Evolutionary conservation across 30 jellyfish, hydroid and myxozoan species (phyloP), one percentile per base, ranked within the genome.

Genomic region (Cassiopea xamachana): DNA sequence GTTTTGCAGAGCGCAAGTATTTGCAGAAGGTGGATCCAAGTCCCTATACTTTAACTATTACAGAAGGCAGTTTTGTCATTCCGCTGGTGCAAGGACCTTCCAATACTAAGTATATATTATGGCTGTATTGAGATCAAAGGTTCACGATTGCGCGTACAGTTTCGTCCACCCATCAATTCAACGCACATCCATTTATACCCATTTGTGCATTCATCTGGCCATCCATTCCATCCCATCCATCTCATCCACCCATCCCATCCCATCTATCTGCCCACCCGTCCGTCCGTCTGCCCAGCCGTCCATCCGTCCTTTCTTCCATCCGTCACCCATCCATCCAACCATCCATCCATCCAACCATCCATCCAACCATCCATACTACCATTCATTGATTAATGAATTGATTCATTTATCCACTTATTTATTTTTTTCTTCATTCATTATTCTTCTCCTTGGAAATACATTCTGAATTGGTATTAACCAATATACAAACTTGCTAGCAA

Each of bases 31-130:
- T 86, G 48, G 92, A 92, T 72, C 48, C 55, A 46, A 47, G 27
- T 62, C 8, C 17, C 17, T 46, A 55, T 46, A 18, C 50, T 47
- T 59, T 17, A 58, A 19, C 64, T 1, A 51, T 75, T 44, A 79
- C 83, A 1, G 58, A n/a, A 1, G 9, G 83, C 5, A 60, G 78
- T 46, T 44, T 92, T 17, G 73, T 86, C 7, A 58, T 92, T 45
- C 92, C 88, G 1, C 58, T 92, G 81, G 89, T 74, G 48, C 73
- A 47, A 86, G 98, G 98, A 7, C 98, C 98, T 15, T 14, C 75
- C 14, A 59, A 59, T 45, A 45, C 95, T 1, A 92, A 74, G 98
- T 92, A 43, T 47, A 91, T 74, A 15, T 73, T 44, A n/a, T 2
- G 2, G 74, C 15, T 55, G 7, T 55, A 55, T 55, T 55, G 64